phyloP scores from a whole-genome alignment of 2,113 vertebrate species.

The Aix galericulata region DNA sequence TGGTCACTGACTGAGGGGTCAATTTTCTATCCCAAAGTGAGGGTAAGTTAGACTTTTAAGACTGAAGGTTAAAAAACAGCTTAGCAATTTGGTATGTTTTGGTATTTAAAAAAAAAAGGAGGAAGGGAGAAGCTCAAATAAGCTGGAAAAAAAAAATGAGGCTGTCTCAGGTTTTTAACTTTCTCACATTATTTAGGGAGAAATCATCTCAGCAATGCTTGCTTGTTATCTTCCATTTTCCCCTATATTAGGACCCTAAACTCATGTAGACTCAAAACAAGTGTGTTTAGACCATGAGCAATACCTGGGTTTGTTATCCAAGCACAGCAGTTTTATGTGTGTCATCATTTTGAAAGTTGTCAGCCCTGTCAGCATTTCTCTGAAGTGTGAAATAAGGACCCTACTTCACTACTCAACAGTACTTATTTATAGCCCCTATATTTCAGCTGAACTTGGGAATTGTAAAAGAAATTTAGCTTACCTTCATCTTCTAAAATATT shows the following conservation, averaged over 20 bases:
- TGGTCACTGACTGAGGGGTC: fast-evolving
- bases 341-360: not conserved
- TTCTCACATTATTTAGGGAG: not conserved
- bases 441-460: not conserved
- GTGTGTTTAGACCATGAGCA: not conserved
- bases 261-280: not conserved
- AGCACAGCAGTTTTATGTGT: not conserved
- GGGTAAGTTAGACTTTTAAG: not conserved
- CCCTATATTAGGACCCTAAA: not conserved
- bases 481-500: not conserved
- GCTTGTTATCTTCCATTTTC: not conserved
- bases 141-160: not conserved
- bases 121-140: not conserved
- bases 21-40: not conserved
- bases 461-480: not conserved
- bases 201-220: not conserved
- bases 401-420: not conserved
- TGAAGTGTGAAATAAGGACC: not conserved
- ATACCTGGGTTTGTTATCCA: not conserved
- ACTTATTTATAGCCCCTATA: not conserved
- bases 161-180: not conserved
- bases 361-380: not conserved
- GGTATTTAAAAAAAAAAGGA: fast-evolving
- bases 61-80: not conserved
- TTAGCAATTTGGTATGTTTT: not conserved